A percentile compares a stretch with the other conserved stretches of the same genome.
Conservation (phyloP, 2,113 vertebrate genomes). For the Callospermophilus lateralis region DNA sequence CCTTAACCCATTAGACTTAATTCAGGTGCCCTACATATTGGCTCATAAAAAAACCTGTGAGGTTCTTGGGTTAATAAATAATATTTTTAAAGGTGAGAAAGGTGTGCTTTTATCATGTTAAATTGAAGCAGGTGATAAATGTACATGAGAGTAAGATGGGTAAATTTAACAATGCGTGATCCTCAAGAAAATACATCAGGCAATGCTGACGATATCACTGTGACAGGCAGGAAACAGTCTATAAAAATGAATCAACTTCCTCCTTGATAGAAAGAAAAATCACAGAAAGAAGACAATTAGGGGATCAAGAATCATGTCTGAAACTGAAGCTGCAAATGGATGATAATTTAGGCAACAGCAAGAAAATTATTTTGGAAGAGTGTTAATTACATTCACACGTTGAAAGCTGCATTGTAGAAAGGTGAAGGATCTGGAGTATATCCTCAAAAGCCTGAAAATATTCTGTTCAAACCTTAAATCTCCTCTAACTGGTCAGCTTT, state of each 20-base stretch:
- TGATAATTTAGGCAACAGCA: slow-evolving; percentile 61
- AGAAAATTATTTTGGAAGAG: slow-evolving; percentile 54
- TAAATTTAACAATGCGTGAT: slow-evolving; percentile 6
- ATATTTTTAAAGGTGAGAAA: slow-evolving; percentile 51
- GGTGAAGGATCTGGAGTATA: slow-evolving; percentile 43
- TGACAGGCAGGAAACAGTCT: slow-evolving; percentile 33
- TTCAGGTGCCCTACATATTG: background rate
- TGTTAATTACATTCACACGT: slow-evolving; percentile 25
- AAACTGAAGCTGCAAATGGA: slow-evolving; percentile 65
- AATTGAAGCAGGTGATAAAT: slow-evolving; percentile 57
- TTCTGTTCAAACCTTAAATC: background rate
- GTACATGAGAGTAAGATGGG: slow-evolving; percentile 13
- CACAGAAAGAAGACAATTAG: slow-evolving; percentile 71
- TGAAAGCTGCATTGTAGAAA: slow-evolving; percentile 36
- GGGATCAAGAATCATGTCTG: slow-evolving; percentile 46
- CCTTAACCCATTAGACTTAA: slow-evolving; percentile 68
- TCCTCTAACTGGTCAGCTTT: background rate
- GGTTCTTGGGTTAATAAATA: slow-evolving; percentile 65
- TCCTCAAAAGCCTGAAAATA: slow-evolving; percentile 24
- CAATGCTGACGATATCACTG: slow-evolving; percentile 5
- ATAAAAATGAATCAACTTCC: slow-evolving; percentile 27
- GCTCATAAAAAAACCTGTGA: slow-evolving; percentile 59
- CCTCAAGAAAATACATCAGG: background rate
- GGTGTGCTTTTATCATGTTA: slow-evolving; percentile 19
- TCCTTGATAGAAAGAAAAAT: slow-evolving; percentile 48